Evolutionary conservation across 2,113 vertebrate species (phyloP), one percentile per base, ranked within the genome.

Genomic region (Phaetusa simplex): DNA sequence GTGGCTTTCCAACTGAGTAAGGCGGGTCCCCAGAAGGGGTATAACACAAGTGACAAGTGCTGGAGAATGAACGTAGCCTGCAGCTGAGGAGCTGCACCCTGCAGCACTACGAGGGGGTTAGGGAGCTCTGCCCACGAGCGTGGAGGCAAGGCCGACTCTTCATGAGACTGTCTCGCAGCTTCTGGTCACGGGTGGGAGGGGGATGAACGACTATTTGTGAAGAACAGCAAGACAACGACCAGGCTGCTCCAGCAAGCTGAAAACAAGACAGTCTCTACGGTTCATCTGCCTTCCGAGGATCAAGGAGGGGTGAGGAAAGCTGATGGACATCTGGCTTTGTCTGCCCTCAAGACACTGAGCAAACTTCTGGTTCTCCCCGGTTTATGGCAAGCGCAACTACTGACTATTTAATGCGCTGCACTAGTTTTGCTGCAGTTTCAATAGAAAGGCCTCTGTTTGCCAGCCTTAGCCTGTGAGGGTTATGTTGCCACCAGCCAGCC

Each of bases 231-330:
- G 43, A 55, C 20, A 82, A 18, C 12, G 47, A 80, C 21, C 34
- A 80, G 36, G 49, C 76, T 83, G 55, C 49, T 80, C 53, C 6
- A 7, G 34, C 42, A 87, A 32, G 58, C 36, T 90, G 17, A 80
- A 90, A 66, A 24, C 11, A 53, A 82, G 70, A 64, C 0, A 0
- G 62, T 43, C 26, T 83, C 55, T 69, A 56, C 0, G 0, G 67
- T 88, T 83, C 66, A 59, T 29, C 67, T 88, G 40, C 52, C 52
- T 82, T 78, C 43, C 0, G 55, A 79, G 24, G 47, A 59, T 86
- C 85, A 67, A 42, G n/a, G 61, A 45, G 10, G 12, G 26, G 38
- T 12, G 12, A 76, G 29, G 56, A 82, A 88, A 92, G 82, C 56
- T 50, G 43, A 79, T 1, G 12, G 82, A 92, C 67, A 69, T 52